Evolutionary conservation across 2,888 invertebrate species (phyloP).

Genomic region (Lutraria lutraria): DNA sequence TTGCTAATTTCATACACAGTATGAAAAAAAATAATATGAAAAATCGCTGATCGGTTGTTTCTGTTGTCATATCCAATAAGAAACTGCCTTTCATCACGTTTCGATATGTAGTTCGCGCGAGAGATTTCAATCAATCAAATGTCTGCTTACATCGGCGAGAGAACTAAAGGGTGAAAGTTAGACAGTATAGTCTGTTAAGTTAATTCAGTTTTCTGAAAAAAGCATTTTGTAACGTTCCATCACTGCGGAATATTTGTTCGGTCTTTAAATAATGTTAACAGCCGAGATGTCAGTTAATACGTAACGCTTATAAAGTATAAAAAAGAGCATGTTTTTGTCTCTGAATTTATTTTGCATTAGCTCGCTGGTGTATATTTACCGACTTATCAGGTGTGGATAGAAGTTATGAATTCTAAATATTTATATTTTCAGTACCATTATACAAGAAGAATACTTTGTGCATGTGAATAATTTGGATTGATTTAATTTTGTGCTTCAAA

Average conservation of each 20-base stretch:
- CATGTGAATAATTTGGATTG: conserved; percentile 29
- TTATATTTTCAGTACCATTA: conserved; percentile 46
- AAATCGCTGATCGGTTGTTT: conserved; percentile 62
- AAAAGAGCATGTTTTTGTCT: conserved; percentile 29
- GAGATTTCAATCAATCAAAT: conserved; percentile 65
- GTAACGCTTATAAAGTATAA: conserved; percentile 41
- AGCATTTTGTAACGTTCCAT: conserved; percentile 63
- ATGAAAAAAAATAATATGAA: conserved; percentile 43
- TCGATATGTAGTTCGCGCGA: conserved; percentile 64
- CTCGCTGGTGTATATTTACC: neutral
- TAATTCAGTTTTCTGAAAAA: conserved; percentile 59
- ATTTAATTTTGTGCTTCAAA: conserved; percentile 31
- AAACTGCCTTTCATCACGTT: conserved; percentile 57
- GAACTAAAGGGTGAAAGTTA: conserved; percentile 34
- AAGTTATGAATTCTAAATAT: conserved; percentile 40
- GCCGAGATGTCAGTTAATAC: conserved; percentile 47
- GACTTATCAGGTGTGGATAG: conserved; percentile 12
- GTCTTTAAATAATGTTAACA: conserved; percentile 59
- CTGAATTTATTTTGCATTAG: conserved; percentile 32
- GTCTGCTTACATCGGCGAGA: conserved; percentile 51
- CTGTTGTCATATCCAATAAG: conserved; percentile 59
- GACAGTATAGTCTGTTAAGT: conserved; percentile 41
- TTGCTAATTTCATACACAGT: conserved; percentile 32
- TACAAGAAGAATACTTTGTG: conserved; percentile 29
- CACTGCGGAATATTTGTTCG: conserved; percentile 46